Base-by-base conservation (phyloP, 2,888 invertebrate species). In the Coleophora flavipennella region DNA sequence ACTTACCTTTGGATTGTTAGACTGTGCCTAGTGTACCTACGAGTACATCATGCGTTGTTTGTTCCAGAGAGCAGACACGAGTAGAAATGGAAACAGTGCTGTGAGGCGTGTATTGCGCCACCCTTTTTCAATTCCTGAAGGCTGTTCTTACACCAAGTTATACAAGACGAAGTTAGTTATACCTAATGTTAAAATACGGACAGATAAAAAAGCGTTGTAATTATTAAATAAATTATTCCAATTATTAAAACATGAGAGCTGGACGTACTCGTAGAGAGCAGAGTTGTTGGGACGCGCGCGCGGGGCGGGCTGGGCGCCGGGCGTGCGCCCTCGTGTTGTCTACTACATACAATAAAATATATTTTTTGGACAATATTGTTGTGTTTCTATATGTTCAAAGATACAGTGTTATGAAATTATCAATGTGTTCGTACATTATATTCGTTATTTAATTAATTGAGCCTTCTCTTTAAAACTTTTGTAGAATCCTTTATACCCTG, bases 81-180 rank as follows among this genome's bases (percentile, higher is more conserved):
- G 94, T 94, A 61, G 94, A 95, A 88, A 94, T 94, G 91, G 94
- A 95, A 88, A 95, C 94, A 71, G 94, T 94, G 87, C 93, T 94
- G 90, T 94, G 93, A 92, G 85, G 81, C 68, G 81, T 62, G 63
- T 80, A 67, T 80, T 75, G 67, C 80, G 75, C 78, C 81, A 80
- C 72, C 70, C 65, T 79, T 67, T 76, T 79, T 83, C 84, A 84
- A 84, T 83, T 83, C 80, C 80, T 83, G 76, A 83, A 84, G 84
- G 84, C 84, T 83, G 84, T 81, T 81, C 83, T 83, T 84, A 84
- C 84, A 83, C 84, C 83, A 83, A 83, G 84, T 84, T 83, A 84
- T 84, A 84, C 81, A 84, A 76, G 74, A 81, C 78, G 76, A 85
- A 80, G 74, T 78, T 84, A 85, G 80, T 79, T 83, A 80, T 83